Percentiles rank a stretch among this genome's conserved stretches.
Evolutionary conservation across 2,797 vertebrate species (phyloP).

Genomic region (Erpetoichthys calabaricus): DNA sequence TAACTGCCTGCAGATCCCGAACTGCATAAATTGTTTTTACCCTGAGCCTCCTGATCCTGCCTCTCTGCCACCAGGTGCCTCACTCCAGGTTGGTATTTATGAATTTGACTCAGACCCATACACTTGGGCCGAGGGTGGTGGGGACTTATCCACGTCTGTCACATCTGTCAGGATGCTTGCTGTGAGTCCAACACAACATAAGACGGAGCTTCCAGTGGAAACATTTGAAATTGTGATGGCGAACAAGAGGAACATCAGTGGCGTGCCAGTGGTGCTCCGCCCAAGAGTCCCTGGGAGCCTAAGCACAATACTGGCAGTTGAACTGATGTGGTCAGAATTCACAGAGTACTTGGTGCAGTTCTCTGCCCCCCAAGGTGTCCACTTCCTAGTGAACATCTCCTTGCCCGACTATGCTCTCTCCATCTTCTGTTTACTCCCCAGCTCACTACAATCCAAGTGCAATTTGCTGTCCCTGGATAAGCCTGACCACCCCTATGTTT

Average conservation of each 20-base stretch:
- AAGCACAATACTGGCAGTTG: constrained; percentile 30
- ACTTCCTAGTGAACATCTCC: no score
- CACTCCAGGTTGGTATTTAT: constrained; percentile 28
- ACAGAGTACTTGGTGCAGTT: neutral
- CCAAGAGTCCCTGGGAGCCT: constrained; percentile 11
- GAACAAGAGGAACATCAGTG: constrained; percentile 24
- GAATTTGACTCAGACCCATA: constrained; percentile 40
- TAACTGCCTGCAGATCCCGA: constrained; percentile 2
- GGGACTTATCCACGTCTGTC: constrained; percentile 17
- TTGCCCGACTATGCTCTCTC: no score
- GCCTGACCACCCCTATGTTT: no score
- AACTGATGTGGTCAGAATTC: constrained; percentile 14
- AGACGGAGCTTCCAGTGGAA: constrained; percentile 18
- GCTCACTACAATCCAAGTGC: no score
- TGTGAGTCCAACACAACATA: neutral
- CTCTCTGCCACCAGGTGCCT: neutral
- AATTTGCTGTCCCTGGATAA: no score
- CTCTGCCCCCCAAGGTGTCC: no score
- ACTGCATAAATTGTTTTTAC: constrained; percentile 28
- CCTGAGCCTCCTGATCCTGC: constrained; percentile 8
- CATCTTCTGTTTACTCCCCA: no score
- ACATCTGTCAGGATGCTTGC: constrained; percentile 32
- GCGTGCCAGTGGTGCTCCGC: constrained; percentile 19
- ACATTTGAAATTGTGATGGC: constrained; percentile 24
- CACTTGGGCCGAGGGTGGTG: constrained; percentile 29